phyloP scores from a whole-genome alignment of 2,888 invertebrate species.

The Sinotaia quadrata region DNA sequence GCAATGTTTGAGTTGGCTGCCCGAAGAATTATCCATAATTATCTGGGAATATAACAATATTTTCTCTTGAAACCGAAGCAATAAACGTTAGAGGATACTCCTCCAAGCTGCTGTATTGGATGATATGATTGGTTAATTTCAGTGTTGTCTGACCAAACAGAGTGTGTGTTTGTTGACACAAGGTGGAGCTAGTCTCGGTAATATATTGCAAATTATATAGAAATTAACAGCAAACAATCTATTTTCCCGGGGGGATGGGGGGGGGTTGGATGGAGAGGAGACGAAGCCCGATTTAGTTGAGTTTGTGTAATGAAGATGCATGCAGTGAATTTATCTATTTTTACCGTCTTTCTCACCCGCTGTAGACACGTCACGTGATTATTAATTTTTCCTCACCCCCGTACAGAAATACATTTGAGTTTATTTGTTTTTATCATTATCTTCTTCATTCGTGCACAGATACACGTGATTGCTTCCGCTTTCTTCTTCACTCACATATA shows the following conservation, averaged over 20 bases:
- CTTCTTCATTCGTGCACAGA: too few species aligned
- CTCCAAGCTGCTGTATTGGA: constrained; percentile 6
- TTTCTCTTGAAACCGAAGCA: constrained; percentile 34
- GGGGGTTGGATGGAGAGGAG: too few species aligned
- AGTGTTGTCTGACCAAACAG: constrained; percentile 36
- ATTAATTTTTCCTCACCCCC: too few species aligned
- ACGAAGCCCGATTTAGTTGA: too few species aligned
- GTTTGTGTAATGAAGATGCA: too few species aligned
- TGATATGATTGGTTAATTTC: constrained; percentile 30
- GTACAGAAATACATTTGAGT: too few species aligned
- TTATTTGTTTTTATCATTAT: too few species aligned
- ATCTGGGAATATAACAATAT: constrained; percentile 36
- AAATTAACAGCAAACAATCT: constrained; percentile 30
- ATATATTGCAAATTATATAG: constrained; percentile 38
- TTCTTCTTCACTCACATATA: too few species aligned
- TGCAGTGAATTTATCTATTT: too few species aligned
- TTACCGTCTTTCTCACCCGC: too few species aligned
- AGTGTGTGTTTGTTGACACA: constrained; percentile 32
- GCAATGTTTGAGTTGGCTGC: constrained; percentile 34
- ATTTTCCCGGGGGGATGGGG: background rate
- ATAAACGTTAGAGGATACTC: constrained; percentile 10
- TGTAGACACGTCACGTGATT: too few species aligned
- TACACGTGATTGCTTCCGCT: too few species aligned
- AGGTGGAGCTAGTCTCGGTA: constrained; percentile 22
- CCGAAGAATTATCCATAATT: constrained; percentile 34